Evolutionary conservation across 2,797 vertebrate genomes (phyloP).

Genomic region (Morus bassanus): DNA sequence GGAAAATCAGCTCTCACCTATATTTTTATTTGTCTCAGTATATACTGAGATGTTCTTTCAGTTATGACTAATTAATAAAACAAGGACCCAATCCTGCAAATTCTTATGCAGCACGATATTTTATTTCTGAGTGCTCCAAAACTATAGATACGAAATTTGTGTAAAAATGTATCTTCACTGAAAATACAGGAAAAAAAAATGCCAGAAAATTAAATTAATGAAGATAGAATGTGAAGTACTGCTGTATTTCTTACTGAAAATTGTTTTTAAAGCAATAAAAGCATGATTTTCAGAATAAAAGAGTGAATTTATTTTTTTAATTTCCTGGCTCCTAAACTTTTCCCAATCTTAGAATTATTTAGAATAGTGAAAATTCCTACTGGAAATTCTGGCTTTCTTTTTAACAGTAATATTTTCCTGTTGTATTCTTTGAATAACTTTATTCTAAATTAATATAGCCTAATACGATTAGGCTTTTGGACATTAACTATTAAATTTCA

Average conservation of each 20-base stretch:
- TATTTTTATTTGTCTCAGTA: background rate
- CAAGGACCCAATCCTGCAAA: background rate
- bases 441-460: slow-evolving; percentile 70
- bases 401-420: slow-evolving; percentile 65
- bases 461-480: slow-evolving; percentile 69
- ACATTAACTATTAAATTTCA: slow-evolving; percentile 87
- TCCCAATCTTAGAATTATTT: background rate
- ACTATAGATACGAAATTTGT: background rate
- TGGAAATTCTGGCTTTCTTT: slow-evolving; percentile 76
- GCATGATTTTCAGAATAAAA: background rate
- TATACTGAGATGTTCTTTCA: background rate
- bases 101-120: background rate
- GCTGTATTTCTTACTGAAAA: background rate
- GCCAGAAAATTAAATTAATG: background rate
- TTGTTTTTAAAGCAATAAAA: background rate
- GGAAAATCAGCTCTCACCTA: background rate
- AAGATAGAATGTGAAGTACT: background rate
- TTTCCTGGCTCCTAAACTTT: slow-evolving; percentile 30
- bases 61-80: background rate
- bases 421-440: slow-evolving; percentile 67
- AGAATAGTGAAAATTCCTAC: slow-evolving; percentile 54
- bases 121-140: background rate
- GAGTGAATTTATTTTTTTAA: background rate
- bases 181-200: background rate
- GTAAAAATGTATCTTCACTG: background rate